Percentiles rank a stretch among this genome's conserved stretches.
These are phyloP conservation scores for Piscicola geometra DNA, from an alignment of 2,888 invertebrate species.

Conservation along the genomic window DNA sequence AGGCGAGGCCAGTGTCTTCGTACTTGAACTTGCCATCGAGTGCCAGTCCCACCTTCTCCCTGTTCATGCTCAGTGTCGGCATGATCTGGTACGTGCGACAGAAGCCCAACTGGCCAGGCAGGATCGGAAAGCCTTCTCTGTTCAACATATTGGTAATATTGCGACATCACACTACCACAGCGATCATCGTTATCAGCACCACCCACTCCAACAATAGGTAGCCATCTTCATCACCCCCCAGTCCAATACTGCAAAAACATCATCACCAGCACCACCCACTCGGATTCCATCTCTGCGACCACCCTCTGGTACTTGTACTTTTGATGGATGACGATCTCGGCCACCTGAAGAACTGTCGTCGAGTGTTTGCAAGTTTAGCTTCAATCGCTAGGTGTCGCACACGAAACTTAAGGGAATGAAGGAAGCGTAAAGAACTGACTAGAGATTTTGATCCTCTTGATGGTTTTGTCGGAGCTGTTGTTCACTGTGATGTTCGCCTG, in stretches of 20 bases:
- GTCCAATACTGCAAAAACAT: too few relatives aligned
- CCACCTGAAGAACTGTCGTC: conserved; percentile 15
- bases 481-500: conserved; percentile 98
- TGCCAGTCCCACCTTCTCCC: conserved; percentile 29
- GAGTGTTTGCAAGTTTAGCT: too few relatives aligned
- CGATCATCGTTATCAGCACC: too few relatives aligned
- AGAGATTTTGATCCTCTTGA: conserved; percentile 91
- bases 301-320: conserved; percentile 17
- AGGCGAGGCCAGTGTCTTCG: conserved; percentile 30
- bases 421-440: conserved; percentile 48
- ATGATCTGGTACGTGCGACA: conserved; percentile 26
- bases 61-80: conserved; percentile 26
- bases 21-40: conserved; percentile 30
- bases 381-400: not conserved
- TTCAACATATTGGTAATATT: too few relatives aligned
- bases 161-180: too few relatives aligned
- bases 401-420: not conserved
- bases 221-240: too few relatives aligned
- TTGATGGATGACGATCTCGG: conserved; percentile 20
- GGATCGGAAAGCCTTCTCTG: conserved; percentile 29
- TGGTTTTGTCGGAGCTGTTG: conserved; percentile 96
- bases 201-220: too few relatives aligned
- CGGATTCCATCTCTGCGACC: conserved; percentile 23
- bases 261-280: too few relatives aligned
- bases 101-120: conserved; percentile 26